phyloP scores from a whole-genome alignment of 2,113 vertebrate species.

The Erinaceus europaeus region DNA sequence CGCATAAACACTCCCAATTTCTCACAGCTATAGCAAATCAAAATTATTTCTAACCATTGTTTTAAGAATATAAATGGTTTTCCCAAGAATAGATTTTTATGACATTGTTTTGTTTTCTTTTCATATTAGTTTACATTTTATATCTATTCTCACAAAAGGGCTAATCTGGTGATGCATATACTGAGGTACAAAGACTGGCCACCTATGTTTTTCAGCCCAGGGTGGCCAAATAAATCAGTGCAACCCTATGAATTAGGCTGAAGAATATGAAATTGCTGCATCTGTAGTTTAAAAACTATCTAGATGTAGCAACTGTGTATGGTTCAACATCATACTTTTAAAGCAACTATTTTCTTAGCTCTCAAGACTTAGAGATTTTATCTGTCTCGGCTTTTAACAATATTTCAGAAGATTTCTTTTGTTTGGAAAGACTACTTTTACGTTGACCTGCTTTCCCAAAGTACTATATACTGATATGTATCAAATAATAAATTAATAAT shows the following conservation, averaged over 20 bases:
- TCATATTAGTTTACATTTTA: neutral
- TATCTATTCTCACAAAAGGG: neutral
- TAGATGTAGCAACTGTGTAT: neutral
- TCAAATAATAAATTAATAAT: constrained; percentile 46
- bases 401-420: constrained; percentile 9
- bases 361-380: constrained; percentile 9
- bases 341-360: constrained; percentile 27
- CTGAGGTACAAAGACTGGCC: neutral
- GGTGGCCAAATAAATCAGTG: neutral
- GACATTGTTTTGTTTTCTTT: neutral
- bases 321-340: neutral
- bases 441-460: neutral
- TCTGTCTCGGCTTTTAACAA: constrained; percentile 15
- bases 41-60: constrained; percentile 23
- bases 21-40: neutral
- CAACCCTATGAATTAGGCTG: neutral
- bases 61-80: constrained; percentile 2
- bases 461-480: neutral
- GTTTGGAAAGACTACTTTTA: constrained; percentile 17
- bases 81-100: constrained; percentile 30
- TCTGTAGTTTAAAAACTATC: neutral
- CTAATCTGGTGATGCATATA: neutral
- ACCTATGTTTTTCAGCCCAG: neutral
- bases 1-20: neutral
- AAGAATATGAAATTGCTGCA: neutral